phyloP scores from a whole-genome alignment of 2,888 invertebrate species.

The Lithophane ornitopus region DNA sequence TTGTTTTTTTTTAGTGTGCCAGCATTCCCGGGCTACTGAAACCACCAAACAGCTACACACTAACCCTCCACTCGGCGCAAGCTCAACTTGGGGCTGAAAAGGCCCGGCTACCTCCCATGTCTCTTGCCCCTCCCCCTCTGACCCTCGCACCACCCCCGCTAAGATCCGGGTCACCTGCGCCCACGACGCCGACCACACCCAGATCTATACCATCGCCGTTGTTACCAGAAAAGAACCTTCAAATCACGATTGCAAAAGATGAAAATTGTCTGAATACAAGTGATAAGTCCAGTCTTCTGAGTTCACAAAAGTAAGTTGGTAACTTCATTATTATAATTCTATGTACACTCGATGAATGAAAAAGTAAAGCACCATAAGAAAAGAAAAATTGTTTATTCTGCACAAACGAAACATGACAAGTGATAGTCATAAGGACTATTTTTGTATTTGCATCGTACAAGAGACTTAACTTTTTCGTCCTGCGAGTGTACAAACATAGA shows the following conservation, averaged over 20 bases:
- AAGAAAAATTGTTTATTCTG: no score
- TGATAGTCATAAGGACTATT: no score
- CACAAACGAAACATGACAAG: no score
- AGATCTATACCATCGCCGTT: constrained; percentile 83
- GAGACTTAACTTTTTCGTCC: no score
- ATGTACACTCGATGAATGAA: background rate
- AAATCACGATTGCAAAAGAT: constrained; percentile 84
- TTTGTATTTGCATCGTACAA: background rate
- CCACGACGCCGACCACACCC: constrained; percentile 81
- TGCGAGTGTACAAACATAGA: background rate
- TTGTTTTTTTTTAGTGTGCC: constrained; percentile 83
- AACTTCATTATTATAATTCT: background rate
- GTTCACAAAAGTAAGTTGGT: constrained; percentile 86
- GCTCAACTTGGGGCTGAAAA: constrained; percentile 86
- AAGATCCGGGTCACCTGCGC: constrained; percentile 77
- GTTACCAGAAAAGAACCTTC: constrained; percentile 85
- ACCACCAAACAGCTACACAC: constrained; percentile 91
- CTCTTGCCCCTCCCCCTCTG: constrained; percentile 79
- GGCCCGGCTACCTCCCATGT: constrained; percentile 84
- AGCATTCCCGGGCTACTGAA: constrained; percentile 93
- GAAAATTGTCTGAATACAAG: constrained; percentile 85
- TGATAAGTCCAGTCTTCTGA: constrained; percentile 87
- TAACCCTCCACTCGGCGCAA: constrained; percentile 84
- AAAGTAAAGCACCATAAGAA: no score
- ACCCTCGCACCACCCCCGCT: constrained; percentile 79